Evolutionary conservation across 1,140 invertebrate species (phyloP), one percentile per base, ranked within the genome.

Genomic region (Drosophila ogumai): DNA sequence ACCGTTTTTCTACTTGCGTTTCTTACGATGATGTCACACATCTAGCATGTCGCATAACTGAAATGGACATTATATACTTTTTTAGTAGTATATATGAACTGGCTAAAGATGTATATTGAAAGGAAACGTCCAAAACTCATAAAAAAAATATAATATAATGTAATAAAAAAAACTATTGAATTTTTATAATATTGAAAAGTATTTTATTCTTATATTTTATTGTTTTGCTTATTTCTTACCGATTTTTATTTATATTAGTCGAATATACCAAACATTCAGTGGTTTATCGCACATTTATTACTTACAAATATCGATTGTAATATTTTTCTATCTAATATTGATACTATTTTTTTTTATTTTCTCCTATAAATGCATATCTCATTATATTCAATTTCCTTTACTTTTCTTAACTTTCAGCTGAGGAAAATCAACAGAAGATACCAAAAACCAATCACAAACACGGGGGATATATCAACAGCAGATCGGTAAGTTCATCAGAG

Each of bases 11-110:
- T 36, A 68, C 63, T 72, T 72, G 58, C 57, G 59, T 66, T 65
- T 76, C 71, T 54, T 50, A 25, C 17, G 74, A 87, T 86, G 82
- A 86, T 87, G 84, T 87, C 82, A 87, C 82, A 78, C 52, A 58
- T 36, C 7, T 44, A 28, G 12, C 44, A 36, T 7, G 17, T 34
- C 10, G 13, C 49, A 55, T 38, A 52, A 28, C 58, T 34, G 8
- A 19, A 54, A 17, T 25, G 0, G 9, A 49, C 15, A 40, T n/a
- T 36, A 60, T 54, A 67, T 28, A 38, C 15, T 31, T 22, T 13
- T 44, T 2, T 1, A 44, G 12, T 7, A 13, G 6, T 46, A 22
- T 7, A 13, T 19, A 19, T 10, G 19, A 9, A n/a, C 8, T 10
- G 1, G 41, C 4, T n/a, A n/a, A n/a, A n/a, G 3, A 19, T 17